Base-by-base conservation (phyloP, 2,888 invertebrate genomes). In the Latheticus oryzae region DNA sequence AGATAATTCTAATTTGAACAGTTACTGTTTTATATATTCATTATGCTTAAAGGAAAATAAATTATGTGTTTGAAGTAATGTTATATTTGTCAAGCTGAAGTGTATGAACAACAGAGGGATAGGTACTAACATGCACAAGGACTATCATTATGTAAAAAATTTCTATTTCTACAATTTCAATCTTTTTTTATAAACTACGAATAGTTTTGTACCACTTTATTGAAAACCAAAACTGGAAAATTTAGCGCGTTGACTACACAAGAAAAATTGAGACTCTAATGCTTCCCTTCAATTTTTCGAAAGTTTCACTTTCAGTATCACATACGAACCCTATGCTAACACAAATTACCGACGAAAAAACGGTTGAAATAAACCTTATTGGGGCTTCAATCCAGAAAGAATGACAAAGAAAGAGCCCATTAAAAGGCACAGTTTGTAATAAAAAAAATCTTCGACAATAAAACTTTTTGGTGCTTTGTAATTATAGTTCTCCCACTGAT, bases 1-100 rank as follows among this genome's bases (percentile, higher is more conserved):
- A 79, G 84, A 76, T 84, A 81, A 80, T 55, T 57, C 42, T 21
- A 21, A 42, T 23, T 47, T 17, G n/a, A 19, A 5, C 28, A 3
- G 11, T 45, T 38, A 24, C 15, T 47, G 13, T 37, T 19, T 13
- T 52, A 8, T 54, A 15, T 15, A 24, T 37, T 16, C 16, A 16
- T 35, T n/a, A 33, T 9, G 2, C 37, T 24, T 12, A 12, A 32
- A 21, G 8, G 23, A 24, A 38, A 52, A 40, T 24, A 37, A 51
- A 53, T 12, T 8, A n/a, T 8, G n/a, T 38, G 38, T 40, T 9
- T 38, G 38, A 38, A 37, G 52, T 52, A 58, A 47, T 58, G 9
- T 50, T 48, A 40, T 52, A 52, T 45, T 45, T 58, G 38, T 52
- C 13, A 58, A 52, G 47, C 51, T 47, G 51, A 45, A 47, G 47